Base-by-base conservation (phyloP, 2,888 invertebrate species). In the Alsophila aescularia region DNA sequence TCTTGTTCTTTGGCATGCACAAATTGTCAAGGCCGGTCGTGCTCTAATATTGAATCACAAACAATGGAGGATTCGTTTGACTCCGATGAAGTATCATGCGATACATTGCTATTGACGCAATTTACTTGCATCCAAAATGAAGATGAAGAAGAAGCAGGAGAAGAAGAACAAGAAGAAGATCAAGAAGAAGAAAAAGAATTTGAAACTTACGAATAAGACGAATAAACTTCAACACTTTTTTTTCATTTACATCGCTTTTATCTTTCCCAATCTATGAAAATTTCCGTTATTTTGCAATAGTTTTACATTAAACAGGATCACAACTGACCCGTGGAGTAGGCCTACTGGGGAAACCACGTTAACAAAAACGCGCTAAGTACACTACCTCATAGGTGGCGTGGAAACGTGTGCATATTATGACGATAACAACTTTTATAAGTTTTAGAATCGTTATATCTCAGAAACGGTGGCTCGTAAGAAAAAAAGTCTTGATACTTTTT, bases 401-500 rank as follows among this genome's bases (percentile, higher is more conserved):
- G 24, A 24, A 24, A 24, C 8, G 24, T 24, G 24, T 24, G 14
- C 12, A 32, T 32, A 40, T 32, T 40, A 41, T 21, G 41, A 41
- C 34, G 24, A 42, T n/a, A 34, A 42, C 36, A 36, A 51, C 36
- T 41, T 42, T 36, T 36, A 3, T 32, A 8, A 12, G 37, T 58
- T 51, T 58, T 53, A 29, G 41, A 52, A 52, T 55, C 55, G 53
- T 53, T 8, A 39, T 39, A 58, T 52, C 48, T 49, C 49, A 48
- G 35, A 58, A 52, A 49, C 35, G 44, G 49, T 49, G 43, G 41
- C n/a, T 39, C 24, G n/a, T 39, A 39, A 42, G 39, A 31, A 45
- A 53, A 62, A 61, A 62, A 62, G 41, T 51, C 51, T 53, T 37
- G 12, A 51, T 12, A 51, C 43, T 39, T 13, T 52, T 58, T 56